Conservation (phyloP, 2,113 vertebrate species). For the Dromiciops gliroides region DNA sequence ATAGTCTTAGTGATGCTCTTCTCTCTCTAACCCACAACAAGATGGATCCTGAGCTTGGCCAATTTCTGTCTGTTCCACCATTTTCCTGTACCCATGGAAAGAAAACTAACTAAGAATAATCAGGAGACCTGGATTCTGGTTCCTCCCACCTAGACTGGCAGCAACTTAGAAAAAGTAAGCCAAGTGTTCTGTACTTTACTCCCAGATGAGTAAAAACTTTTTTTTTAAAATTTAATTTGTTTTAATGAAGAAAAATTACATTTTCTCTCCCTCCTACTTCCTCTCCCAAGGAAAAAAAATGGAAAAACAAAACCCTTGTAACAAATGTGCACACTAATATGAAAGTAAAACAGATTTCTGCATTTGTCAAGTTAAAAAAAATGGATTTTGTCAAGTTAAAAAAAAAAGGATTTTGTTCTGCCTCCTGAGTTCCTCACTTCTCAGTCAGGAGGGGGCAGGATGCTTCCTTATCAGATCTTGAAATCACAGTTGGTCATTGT, state of each 20-base stretch:
- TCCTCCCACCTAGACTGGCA: background rate
- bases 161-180: background rate
- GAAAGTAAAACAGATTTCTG: background rate
- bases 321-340: background rate
- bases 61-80: background rate
- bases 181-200: background rate
- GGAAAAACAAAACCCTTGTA: background rate
- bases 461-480: background rate
- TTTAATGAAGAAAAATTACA: background rate
- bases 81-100: background rate
- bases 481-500: background rate
- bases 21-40: background rate
- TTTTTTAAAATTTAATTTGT: background rate
- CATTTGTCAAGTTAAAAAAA: background rate
- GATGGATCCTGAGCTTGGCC: background rate
- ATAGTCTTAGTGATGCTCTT: background rate
- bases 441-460: background rate
- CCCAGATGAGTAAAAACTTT: conserved; percentile 1
- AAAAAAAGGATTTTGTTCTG: background rate
- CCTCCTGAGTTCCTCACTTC: background rate
- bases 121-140: background rate
- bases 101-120: background rate
- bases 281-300: background rate
- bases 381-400: too few relatives aligned
- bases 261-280: background rate